Percentiles rank a stretch among this genome's conserved stretches.
Evolutionary conservation across 2,113 vertebrate genomes (phyloP).

Genomic region (Mus pahari): DNA sequence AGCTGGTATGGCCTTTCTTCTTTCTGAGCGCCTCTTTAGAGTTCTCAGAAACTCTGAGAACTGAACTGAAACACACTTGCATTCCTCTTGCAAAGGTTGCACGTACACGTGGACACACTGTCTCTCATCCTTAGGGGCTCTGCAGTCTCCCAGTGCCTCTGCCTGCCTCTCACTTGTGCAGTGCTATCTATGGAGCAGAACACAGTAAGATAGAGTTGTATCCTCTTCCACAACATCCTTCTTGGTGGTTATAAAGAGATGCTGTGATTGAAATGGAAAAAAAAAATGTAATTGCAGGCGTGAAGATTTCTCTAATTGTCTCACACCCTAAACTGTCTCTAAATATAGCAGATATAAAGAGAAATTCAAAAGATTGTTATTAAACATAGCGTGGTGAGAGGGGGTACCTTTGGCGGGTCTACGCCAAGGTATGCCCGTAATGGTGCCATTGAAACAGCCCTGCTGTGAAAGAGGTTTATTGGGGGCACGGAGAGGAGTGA

Average conservation of each 20-base stretch:
- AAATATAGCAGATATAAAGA: neutral
- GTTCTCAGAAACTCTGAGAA: neutral
- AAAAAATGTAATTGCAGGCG: neutral
- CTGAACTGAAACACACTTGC: neutral
- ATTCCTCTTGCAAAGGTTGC: neutral
- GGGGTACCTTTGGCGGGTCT: too few species aligned
- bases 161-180: neutral
- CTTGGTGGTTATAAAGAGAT: neutral
- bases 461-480: too few species aligned
- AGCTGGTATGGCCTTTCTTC: neutral
- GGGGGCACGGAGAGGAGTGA: too few species aligned
- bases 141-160: neutral
- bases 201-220: neutral
- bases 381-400: too few species aligned
- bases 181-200: neutral
- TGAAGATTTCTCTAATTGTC: neutral
- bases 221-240: neutral
- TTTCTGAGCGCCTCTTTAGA: neutral
- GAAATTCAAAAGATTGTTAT: neutral
- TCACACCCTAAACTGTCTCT: neutral
- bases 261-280: conserved; percentile 23
- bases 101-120: neutral
- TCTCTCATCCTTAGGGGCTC: neutral
- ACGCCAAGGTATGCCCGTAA: too few species aligned
- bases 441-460: too few species aligned